Evolutionary conservation across 2,113 vertebrate species (phyloP), one percentile per base, ranked within the genome.

Genomic region (Odocoileus virginianus): DNA sequence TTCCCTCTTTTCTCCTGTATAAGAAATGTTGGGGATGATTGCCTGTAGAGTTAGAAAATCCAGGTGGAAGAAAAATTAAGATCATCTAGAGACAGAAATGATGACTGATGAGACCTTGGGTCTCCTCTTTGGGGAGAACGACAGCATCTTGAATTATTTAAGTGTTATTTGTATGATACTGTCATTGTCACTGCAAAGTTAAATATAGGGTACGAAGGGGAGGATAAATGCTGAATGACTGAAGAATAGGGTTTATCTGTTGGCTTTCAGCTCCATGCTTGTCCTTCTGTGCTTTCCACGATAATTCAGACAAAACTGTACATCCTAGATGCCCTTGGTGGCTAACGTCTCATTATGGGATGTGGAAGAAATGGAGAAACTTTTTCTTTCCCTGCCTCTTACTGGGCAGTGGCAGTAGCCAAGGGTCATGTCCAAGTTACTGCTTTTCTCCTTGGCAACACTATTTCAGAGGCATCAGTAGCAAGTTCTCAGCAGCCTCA

Each of bases 11-110:
- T 17, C 67, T 33, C 33, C 33, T 86, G 25, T 16, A 14, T 23
- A 71, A 88, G 40, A 89, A 89, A 76, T 64, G 27, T 88, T 85
- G 27, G 27, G 30, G 13, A 81, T 85, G 36, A n/a, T 91, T 86
- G 25, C 54, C n/a, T 89, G 83, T 89, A 83, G 60, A 83, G 64
- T 91, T 55, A 43, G 83, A 74, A 90, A 96, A 43, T 58, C 88
- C 60, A 91, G 28, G 13, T 55, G 5, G 60, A 92, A 95, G 43
- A 81, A 94, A 89, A n/a, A n/a, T 57, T 45, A 96, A 95, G 36
- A 45, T 54, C 36, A 13, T 50, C 79, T 76, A 55, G 54, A 95
- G 78, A 61, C 7, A 14, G 79, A 71, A 74, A 74, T 64, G 23
- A 91, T 83, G 71, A 87, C 16, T 93, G 55, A 11, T 52, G 36